A percentile compares a stretch with the other conserved stretches of the same genome.
These are phyloP conservation scores for Tautogolabrus adspersus DNA, from an alignment of 2,113 vertebrate species.

Conservation along the genomic window DNA sequence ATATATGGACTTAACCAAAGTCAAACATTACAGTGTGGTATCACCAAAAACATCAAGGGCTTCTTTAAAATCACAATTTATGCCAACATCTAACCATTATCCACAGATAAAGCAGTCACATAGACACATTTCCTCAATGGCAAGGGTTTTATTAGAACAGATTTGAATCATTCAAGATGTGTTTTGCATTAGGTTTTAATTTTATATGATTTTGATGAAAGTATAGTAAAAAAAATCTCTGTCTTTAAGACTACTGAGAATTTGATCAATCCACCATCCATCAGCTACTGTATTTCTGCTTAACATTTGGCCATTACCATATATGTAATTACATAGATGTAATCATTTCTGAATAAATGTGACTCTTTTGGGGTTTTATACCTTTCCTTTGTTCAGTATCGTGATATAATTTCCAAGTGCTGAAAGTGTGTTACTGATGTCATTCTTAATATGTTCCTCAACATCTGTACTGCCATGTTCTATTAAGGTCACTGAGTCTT, in stretches of 20 bases:
- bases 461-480: constrained; percentile 51
- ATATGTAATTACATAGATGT: constrained; percentile 64
- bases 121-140: too few relatives aligned
- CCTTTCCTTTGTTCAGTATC: constrained; percentile 60
- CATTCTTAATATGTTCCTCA: constrained; percentile 59
- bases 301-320: constrained; percentile 50
- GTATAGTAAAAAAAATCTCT: constrained; percentile 2
- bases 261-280: not conserved
- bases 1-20: too few relatives aligned
- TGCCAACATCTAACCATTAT: too few relatives aligned
- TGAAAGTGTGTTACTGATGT: constrained; percentile 62
- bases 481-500: constrained; percentile 79
- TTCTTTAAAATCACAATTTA: too few relatives aligned
- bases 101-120: too few relatives aligned
- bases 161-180: too few relatives aligned
- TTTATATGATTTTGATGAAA: not conserved
- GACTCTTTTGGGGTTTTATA: constrained; percentile 34
- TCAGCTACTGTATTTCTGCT: constrained; percentile 3
- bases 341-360: constrained; percentile 59
- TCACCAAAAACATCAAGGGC: not conserved
- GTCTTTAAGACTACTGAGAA: constrained; percentile 12
- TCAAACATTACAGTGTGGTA: too few relatives aligned
- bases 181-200: too few relatives aligned
- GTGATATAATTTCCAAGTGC: constrained; percentile 56
- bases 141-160: too few relatives aligned